Conservation (phyloP, 1,140 invertebrate species). For the Centruroides vittatus region DNA sequence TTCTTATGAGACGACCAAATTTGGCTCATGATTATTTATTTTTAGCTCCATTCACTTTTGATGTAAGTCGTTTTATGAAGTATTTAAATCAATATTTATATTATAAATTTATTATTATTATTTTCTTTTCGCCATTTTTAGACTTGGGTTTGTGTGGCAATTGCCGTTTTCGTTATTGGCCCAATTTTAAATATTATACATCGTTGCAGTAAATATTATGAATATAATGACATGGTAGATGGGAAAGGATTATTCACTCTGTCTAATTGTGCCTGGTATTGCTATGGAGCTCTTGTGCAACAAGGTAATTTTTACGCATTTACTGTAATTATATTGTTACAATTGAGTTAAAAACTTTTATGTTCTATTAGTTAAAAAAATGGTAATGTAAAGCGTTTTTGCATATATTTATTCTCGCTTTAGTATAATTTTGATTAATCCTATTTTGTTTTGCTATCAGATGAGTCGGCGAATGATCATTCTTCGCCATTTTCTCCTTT, state of each 20-base stretch:
- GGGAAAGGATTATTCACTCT: conserved; percentile 44
- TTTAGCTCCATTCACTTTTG: conserved; percentile 59
- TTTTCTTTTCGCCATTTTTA: conserved; percentile 28
- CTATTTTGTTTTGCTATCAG: too few species aligned
- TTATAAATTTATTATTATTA: background rate
- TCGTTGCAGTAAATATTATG: conserved; percentile 50
- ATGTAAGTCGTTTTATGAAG: conserved; percentile 20
- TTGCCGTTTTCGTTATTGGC: conserved; percentile 54
- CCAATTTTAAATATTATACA: conserved; percentile 64
- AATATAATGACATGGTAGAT: conserved; percentile 31
- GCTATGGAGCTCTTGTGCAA: conserved; percentile 75
- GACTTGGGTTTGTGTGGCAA: conserved; percentile 65
- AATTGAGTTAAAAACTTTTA: too few species aligned
- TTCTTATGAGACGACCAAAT: conserved; percentile 57
- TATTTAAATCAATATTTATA: background rate
- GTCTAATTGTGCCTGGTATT: conserved; percentile 60
- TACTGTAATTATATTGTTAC: too few species aligned
- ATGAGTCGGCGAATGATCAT: too few species aligned
- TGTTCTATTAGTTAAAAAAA: too few species aligned
- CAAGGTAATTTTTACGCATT: conserved; percentile 46
- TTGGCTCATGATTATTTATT: conserved; percentile 54
- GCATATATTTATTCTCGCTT: too few species aligned
- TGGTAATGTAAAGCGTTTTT: too few species aligned
- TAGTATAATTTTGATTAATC: too few species aligned
- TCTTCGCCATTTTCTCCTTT: too few species aligned